Base-by-base conservation (phyloP, 2,888 invertebrate species). In the Druceiella hillmani region DNA sequence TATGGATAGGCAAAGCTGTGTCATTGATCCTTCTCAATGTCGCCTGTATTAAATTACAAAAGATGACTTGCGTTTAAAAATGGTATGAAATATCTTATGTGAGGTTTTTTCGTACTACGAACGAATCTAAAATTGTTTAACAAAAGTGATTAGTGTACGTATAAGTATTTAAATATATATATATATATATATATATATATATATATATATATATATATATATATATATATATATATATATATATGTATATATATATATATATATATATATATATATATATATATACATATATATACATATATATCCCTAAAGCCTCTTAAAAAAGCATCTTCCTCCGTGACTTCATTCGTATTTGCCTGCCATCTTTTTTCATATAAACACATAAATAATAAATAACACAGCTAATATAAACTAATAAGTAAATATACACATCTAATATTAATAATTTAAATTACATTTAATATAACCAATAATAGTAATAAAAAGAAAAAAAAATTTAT, bases 261-360 rank as follows among this genome's bases (percentile, higher is more conserved):
- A 20, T 20, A 20, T 20, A 20, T 20, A 20, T 20, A 20, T 20
- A 20, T 20, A 20, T 20, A 20, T 20, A 20, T 20, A 20, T 20
- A 20, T 20, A 20, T 20, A 20, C n/a, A 20, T 20, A 20, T 20
- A 20, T 20, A 20, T 20, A 20, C 22, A 20, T 20, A 20, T 20
- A 20, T 20, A 20, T 20, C 6, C n/a, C 6, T 20, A n/a, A 7
- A 20, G 6, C 6, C n/a, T 7, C n/a, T 7, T 20, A 20, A n/a
- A n/a, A n/a, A n/a, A n/a, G n/a, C n/a, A n/a, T n/a, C n/a, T n/a
- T n/a, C n/a, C n/a, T n/a, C n/a, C n/a, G n/a, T n/a, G n/a, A n/a
- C n/a, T n/a, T n/a, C n/a, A n/a, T n/a, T n/a, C n/a, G n/a, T n/a
- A n/a, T n/a, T n/a, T n/a, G n/a, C n/a, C n/a, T n/a, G n/a, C n/a